Percentiles rank a stretch among this genome's conserved stretches.
phyloP scores from a whole-genome alignment of 92 coral and sea anemone species.

The Heliopora coerulea region DNA sequence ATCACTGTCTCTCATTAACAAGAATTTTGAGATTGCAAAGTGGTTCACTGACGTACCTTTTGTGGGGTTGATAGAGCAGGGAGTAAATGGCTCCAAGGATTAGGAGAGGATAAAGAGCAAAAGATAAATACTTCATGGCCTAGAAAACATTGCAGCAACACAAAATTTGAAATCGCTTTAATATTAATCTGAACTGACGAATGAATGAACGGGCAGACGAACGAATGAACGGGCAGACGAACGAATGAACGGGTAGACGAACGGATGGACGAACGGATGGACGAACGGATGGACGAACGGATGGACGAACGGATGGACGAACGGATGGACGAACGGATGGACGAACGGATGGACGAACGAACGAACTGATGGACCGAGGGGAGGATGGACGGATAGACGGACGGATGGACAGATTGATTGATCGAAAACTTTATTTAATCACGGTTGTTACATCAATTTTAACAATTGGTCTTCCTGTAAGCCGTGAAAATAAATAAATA shows the following conservation, averaged over 20 bases:
- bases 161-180: too few species aligned
- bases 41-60: constrained; percentile 55
- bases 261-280: not conserved
- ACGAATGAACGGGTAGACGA: not conserved
- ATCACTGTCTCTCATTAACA: too few species aligned
- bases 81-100: constrained; percentile 82
- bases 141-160: constrained; percentile 14
- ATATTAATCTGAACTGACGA: not conserved
- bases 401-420: too few species aligned
- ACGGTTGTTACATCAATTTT: too few species aligned
- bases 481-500: too few species aligned
- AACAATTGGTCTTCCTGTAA: too few species aligned
- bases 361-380: too few species aligned
- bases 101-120: constrained; percentile 72
- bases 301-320: not conserved
- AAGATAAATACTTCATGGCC: constrained; percentile 87
- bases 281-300: not conserved
- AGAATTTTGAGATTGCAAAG: too few species aligned
- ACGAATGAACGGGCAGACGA: too few species aligned
- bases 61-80: constrained; percentile 82
- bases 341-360: not conserved
- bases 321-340: not conserved
- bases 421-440: too few species aligned
- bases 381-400: too few species aligned
- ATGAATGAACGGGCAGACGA: not conserved